These are phyloP conservation scores for Illadopsis cleaveri DNA, from an alignment of 2,113 vertebrate species.

Conservation along the genomic window DNA sequence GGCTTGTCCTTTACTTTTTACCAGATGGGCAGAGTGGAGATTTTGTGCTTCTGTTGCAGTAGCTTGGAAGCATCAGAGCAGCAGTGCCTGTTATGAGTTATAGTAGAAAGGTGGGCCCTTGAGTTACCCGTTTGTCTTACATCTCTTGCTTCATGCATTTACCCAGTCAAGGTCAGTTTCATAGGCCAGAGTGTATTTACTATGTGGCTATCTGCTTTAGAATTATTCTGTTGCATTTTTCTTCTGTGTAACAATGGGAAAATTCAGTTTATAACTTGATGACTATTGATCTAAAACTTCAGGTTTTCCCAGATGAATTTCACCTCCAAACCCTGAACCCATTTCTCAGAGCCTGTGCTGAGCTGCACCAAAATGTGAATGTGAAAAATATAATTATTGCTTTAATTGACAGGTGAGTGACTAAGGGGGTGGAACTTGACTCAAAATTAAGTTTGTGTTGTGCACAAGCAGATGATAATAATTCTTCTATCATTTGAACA, in stretches of 20 bases:
- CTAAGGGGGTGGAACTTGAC: background rate
- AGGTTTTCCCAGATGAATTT: constrained; percentile 99
- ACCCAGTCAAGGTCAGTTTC: background rate
- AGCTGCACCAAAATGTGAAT: constrained; percentile 97
- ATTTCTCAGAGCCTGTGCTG: constrained; percentile 95
- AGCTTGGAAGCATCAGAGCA: background rate
- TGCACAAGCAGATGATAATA: background rate
- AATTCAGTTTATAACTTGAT: constrained; percentile 12
- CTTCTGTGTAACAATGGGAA: background rate
- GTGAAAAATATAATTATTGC: constrained; percentile 99
- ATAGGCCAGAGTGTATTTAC: background rate
- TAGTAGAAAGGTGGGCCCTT: background rate
- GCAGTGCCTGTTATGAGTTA: background rate
- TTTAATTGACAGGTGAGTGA: constrained; percentile 94
- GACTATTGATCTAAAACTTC: constrained; percentile 48
- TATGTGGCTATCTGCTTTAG: background rate
- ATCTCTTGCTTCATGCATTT: background rate
- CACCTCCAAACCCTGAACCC: constrained; percentile 98
- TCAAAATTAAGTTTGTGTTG: background rate
- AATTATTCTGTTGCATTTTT: constrained; percentile 1
- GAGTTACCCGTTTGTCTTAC: background rate
- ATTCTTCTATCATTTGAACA: background rate
- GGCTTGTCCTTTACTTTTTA: background rate
- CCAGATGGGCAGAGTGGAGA: background rate
- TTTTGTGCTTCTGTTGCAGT: background rate